These are phyloP conservation scores for Ceratina japonica DNA, from an alignment of 1,140 invertebrate genomes.

Conservation along the genomic window DNA sequence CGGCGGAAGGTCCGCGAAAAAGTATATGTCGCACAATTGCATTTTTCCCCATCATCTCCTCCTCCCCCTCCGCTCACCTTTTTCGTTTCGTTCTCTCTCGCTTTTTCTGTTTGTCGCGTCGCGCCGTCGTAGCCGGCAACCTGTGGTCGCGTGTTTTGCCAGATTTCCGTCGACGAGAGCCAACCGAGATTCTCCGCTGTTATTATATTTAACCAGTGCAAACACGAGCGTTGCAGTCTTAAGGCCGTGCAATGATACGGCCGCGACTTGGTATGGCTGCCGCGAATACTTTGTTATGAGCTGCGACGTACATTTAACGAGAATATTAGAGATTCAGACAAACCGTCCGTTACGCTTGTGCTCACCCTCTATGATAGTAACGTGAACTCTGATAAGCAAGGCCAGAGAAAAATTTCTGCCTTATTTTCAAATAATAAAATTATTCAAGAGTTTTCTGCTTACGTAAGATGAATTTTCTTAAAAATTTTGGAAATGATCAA, in stretches of 20 bases:
- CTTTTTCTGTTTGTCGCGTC: background rate
- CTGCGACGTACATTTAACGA: background rate
- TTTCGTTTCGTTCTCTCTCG: background rate
- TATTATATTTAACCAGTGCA: conserved; percentile 58
- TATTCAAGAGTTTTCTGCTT: no score
- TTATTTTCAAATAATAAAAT: no score
- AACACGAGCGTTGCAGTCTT: conserved; percentile 45
- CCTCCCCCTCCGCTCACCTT: background rate
- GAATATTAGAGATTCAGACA: conserved; percentile 21
- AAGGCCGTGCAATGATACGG: background rate
- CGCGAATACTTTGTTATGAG: conserved; percentile 31
- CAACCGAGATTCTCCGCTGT: conserved; percentile 41
- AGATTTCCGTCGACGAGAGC: background rate
- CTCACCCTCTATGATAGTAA: no score
- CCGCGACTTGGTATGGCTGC: background rate
- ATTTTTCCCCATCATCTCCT: background rate
- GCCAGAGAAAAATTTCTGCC: no score
- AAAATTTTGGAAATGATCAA: no score
- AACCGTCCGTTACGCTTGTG: background rate
- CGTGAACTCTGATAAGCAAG: no score
- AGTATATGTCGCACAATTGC: conserved; percentile 41
- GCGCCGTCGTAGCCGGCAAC: background rate
- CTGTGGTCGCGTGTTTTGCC: background rate
- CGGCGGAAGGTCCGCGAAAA: conserved; percentile 25
- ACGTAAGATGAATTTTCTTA: no score